Percentiles rank a stretch among this genome's conserved stretches.
These are phyloP conservation scores for Salvelinus sp. DNA, from an alignment of 2,113 vertebrate genomes.

Conservation along the genomic window DNA sequence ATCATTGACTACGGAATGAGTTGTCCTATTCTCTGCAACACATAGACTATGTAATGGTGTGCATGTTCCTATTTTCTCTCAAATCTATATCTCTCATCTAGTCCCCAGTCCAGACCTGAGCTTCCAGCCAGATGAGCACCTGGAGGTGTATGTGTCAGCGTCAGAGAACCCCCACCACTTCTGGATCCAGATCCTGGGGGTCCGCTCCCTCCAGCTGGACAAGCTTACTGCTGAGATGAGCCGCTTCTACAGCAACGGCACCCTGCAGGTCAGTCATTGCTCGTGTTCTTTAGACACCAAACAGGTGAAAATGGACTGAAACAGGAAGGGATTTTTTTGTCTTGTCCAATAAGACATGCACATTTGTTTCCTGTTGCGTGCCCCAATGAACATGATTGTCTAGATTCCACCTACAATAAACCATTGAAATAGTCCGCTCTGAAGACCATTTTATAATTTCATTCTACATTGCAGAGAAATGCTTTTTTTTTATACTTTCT, in stretches of 20 bases:
- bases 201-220: conserved; percentile 84
- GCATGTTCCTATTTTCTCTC: not conserved
- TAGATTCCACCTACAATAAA: too few relatives aligned
- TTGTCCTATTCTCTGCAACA: not conserved
- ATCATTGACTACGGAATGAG: not conserved
- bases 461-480: not conserved
- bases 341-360: too few relatives aligned
- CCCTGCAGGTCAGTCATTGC: conserved; percentile 57
- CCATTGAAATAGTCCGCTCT: too few relatives aligned
- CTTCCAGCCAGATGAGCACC: conserved; percentile 83
- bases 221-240: conserved; percentile 86
- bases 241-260: conserved; percentile 71
- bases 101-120: conserved; percentile 89
- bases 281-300: not conserved
- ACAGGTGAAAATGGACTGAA: too few relatives aligned
- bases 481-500: not conserved
- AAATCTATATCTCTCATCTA: conserved; percentile 37
- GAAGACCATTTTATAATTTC: too few relatives aligned
- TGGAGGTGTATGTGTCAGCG: conserved; percentile 90
- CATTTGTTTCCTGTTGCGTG: too few relatives aligned
- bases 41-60: not conserved
- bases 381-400: too few relatives aligned
- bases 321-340: too few relatives aligned
- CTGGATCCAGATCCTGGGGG: conserved; percentile 90
- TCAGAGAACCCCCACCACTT: conserved; percentile 84